Evolutionary conservation across 2,888 invertebrate species (phyloP), one percentile per base, ranked within the genome.

Genomic region (Dynastes tityus): DNA sequence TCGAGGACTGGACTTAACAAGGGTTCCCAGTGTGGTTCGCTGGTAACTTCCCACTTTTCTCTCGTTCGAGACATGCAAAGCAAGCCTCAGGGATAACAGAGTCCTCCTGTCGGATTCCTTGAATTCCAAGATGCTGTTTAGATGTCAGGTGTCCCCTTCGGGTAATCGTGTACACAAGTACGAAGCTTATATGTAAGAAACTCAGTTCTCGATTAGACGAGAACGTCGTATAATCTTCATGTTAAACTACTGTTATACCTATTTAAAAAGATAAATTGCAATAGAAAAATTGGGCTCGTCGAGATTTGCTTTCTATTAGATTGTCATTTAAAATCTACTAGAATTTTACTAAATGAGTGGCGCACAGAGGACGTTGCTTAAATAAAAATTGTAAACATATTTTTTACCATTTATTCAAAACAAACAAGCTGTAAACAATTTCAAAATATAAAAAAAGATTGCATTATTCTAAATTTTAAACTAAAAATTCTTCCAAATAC

Each of bases 91-190:
- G 83, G 83, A 83, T 81, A 45, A 81, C 81, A 81, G 83, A 78
- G 79, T 82, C 81, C 82, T 83, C 82, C 83, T 83, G 83, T 83
- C 83, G 82, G 83, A 83, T 83, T 83, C 83, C 83, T 80, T 80
- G 82, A 82, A 83, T 83, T 82, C 84, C 83, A 80, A 81, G 81
- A 81, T 81, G 81, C 82, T 82, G 82, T 80, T 83, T 80, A 80
- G 82, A 82, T 83, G 83, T 83, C 83, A 83, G 81, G 81, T 82
- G 83, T 83, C 83, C 81, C 83, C 83, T 77, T 76, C 77, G 82
- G 83, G 82, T 80, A 79, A 79, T 82, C 82, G 80, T 81, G 81
- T 81, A 83, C 80, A 82, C 80, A 79, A 78, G 79, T 79, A 81
- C 80, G 55, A 53, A 29, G 3, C 49, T 49, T 49, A 61, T 74